phyloP scores from a whole-genome alignment of 2,888 invertebrate species.

The Baccha elongata region DNA sequence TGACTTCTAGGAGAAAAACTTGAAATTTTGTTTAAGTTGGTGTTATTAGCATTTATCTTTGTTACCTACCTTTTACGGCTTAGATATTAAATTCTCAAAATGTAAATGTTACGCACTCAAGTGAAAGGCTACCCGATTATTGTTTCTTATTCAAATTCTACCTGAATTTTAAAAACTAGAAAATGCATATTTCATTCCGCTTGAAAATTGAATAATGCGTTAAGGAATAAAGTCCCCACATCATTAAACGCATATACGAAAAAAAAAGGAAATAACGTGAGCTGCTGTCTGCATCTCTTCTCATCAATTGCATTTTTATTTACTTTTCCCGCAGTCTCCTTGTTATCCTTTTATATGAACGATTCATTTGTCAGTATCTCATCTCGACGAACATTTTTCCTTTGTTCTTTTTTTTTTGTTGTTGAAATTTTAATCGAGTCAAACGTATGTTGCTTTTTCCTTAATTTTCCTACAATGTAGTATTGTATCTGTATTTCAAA shows the following conservation, averaged over 20 bases:
- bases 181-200: background rate
- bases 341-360: slow-evolving; percentile 45
- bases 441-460: slow-evolving; percentile 68
- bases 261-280: slow-evolving; percentile 14
- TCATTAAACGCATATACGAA: slow-evolving; percentile 27
- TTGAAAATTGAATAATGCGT: slow-evolving; percentile 7
- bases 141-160: too few species aligned
- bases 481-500: slow-evolving; percentile 36
- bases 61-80: too few species aligned
- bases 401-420: slow-evolving; percentile 38
- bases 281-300: slow-evolving; percentile 36
- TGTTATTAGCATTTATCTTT: too few species aligned
- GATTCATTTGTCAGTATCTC: slow-evolving; percentile 43
- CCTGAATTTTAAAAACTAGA: background rate
- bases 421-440: slow-evolving; percentile 65
- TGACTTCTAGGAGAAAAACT: too few species aligned
- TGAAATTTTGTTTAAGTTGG: too few species aligned
- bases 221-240: slow-evolving; percentile 41
- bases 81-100: too few species aligned
- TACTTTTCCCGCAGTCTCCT: slow-evolving; percentile 51
- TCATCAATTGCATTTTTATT: slow-evolving; percentile 33
- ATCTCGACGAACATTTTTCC: slow-evolving; percentile 40
- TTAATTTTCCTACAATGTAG: slow-evolving; percentile 47
- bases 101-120: too few species aligned
- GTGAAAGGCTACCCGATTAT: too few species aligned